Evolutionary conservation across 2,888 invertebrate species (phyloP).

Genomic region (Dryocosmus kuriphilus): DNA sequence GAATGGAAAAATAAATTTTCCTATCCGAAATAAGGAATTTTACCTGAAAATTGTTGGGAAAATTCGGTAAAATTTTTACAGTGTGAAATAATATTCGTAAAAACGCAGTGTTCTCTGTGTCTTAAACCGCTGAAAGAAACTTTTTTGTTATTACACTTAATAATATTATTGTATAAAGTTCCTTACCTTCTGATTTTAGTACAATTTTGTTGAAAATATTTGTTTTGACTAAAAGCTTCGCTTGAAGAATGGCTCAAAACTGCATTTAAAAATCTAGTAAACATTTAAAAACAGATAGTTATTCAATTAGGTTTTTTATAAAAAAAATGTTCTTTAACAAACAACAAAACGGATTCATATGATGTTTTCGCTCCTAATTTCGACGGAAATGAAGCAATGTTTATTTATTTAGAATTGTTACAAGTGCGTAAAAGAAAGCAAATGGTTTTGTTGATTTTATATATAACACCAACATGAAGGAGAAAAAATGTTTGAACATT

Average conservation of each 20-base stretch:
- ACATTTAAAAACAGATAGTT: background rate
- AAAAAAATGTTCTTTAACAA: background rate
- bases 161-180: slow-evolving; percentile 3
- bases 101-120: slow-evolving; percentile 21
- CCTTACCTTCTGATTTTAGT: background rate
- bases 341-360: background rate
- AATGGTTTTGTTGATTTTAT: background rate
- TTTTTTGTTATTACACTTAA: background rate
- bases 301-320: background rate
- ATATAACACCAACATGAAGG: too few species aligned
- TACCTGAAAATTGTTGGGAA: too few species aligned
- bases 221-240: background rate
- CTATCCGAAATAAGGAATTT: too few species aligned
- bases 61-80: too few species aligned
- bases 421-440: background rate
- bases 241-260: background rate
- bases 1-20: too few species aligned
- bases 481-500: background rate
- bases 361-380: background rate
- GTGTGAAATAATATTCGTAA: background rate
- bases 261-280: background rate
- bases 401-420: background rate
- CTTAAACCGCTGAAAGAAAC: background rate
- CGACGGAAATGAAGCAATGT: background rate
- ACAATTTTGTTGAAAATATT: background rate